Conservation (phyloP, 2,113 vertebrate species). For the Platycercus adscitus region DNA sequence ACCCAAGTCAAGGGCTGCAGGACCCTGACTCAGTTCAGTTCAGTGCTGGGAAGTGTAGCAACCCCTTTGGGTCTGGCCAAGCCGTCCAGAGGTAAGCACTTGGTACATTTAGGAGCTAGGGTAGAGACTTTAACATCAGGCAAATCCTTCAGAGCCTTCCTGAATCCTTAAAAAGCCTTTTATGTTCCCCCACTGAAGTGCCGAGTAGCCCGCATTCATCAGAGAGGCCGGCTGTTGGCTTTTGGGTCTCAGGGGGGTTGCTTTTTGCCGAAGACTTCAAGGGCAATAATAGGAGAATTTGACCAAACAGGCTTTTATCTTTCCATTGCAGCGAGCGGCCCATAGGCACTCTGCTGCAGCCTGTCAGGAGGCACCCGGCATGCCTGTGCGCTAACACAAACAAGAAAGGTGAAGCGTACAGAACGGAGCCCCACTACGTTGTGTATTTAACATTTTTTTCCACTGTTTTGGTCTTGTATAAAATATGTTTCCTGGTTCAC, state of each 20-base stretch:
- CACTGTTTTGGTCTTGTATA: slow-evolving; percentile 63
- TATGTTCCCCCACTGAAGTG: neutral
- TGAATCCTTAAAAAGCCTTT: neutral
- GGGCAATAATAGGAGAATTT: neutral
- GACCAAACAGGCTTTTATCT: slow-evolving; percentile 29
- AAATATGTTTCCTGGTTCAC: slow-evolving; percentile 76
- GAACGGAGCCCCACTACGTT: neutral
- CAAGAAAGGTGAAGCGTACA: neutral
- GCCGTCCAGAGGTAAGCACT: neutral
- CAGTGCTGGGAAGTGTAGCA: rapidly evolving
- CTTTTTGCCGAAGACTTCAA: neutral
- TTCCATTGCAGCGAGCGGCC: neutral
- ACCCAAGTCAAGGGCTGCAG: neutral
- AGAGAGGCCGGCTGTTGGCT: rapidly evolving
- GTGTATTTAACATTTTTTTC: slow-evolving; percentile 64
- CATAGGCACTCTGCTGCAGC: neutral
- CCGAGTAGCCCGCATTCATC: neutral
- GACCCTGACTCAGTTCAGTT: neutral
- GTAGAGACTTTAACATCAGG: neutral
- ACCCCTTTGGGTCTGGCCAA: neutral
- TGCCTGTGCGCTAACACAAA: neutral
- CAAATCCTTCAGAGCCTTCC: neutral
- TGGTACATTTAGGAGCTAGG: neutral
- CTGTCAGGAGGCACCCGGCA: neutral
- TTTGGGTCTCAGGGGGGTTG: neutral